phyloP scores from a whole-genome alignment of 2,113 vertebrate genomes.

The Prionailurus bengalensis region DNA sequence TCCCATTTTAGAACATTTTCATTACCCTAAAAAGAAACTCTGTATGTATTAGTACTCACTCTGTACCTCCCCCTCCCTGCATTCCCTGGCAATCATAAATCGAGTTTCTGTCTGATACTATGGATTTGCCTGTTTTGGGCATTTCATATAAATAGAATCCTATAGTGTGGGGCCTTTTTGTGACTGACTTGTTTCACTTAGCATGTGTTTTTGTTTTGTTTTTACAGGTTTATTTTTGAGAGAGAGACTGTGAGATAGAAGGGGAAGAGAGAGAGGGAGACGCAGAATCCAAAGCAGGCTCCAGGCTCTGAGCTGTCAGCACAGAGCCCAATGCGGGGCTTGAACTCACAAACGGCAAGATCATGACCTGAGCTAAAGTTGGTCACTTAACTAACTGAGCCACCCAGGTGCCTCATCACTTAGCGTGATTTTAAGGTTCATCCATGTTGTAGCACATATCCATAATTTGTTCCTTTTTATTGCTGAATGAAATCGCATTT shows the following conservation, averaged over 20 bases:
- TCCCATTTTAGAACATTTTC: background rate
- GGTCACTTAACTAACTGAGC: too few relatives aligned
- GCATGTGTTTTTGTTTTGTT: background rate
- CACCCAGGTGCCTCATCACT: background rate
- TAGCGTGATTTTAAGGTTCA: background rate
- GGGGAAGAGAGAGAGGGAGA: too few relatives aligned
- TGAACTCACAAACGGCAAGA: too few relatives aligned
- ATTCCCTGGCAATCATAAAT: background rate
- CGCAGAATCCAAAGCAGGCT: too few relatives aligned
- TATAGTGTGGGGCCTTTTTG: background rate
- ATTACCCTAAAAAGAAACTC: background rate
- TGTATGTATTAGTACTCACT: background rate
- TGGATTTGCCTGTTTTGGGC: background rate
- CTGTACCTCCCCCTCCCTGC: background rate
- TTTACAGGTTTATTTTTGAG: too few relatives aligned
- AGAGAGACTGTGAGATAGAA: too few relatives aligned
- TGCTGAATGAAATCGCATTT: background rate
- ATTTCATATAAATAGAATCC: background rate
- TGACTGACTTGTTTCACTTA: background rate
- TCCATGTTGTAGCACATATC: background rate
- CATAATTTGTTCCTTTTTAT: background rate
- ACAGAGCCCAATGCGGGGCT: too few relatives aligned
- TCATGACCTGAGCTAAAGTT: too few relatives aligned
- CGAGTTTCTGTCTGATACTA: background rate
- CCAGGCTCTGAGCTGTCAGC: too few relatives aligned